These are phyloP conservation scores for Hylomyscus alleni DNA, from an alignment of 2,797 vertebrate genomes.

Conservation along the genomic window DNA sequence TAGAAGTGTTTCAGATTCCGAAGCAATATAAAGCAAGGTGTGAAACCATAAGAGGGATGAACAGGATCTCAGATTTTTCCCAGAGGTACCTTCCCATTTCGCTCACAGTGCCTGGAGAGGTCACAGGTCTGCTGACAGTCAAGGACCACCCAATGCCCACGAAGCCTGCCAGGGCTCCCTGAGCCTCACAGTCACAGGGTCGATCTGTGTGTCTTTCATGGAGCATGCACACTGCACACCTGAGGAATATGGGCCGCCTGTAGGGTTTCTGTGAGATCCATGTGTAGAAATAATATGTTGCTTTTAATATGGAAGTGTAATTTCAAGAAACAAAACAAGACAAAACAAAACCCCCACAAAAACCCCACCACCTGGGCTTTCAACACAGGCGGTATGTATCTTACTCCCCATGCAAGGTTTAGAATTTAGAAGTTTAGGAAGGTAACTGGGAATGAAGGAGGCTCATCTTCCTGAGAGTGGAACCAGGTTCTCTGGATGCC, in stretches of 20 bases:
- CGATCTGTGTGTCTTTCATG: neutral
- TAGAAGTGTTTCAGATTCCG: neutral
- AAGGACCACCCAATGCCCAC: neutral
- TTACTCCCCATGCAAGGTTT: neutral
- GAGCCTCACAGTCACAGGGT: fast-evolving
- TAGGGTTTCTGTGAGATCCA: neutral
- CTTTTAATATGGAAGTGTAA: conserved; percentile 28
- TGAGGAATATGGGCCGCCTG: neutral
- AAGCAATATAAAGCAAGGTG: neutral
- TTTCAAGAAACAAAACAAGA: neutral
- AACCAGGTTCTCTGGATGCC: no score
- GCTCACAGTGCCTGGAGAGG: neutral
- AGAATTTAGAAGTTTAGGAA: neutral
- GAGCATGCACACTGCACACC: neutral
- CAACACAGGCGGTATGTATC: no score
- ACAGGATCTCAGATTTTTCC: neutral
- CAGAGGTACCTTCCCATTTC: neutral
- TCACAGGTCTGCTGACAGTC: neutral
- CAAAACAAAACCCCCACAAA: neutral
- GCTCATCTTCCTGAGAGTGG: neutral
- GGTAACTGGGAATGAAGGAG: neutral
- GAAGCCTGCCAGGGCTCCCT: neutral
- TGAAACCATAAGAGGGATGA: neutral
- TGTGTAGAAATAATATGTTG: neutral
- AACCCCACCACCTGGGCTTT: neutral